Base-by-base conservation (phyloP, 1,140 invertebrate genomes). In the Caenorhabditis latens region DNA sequence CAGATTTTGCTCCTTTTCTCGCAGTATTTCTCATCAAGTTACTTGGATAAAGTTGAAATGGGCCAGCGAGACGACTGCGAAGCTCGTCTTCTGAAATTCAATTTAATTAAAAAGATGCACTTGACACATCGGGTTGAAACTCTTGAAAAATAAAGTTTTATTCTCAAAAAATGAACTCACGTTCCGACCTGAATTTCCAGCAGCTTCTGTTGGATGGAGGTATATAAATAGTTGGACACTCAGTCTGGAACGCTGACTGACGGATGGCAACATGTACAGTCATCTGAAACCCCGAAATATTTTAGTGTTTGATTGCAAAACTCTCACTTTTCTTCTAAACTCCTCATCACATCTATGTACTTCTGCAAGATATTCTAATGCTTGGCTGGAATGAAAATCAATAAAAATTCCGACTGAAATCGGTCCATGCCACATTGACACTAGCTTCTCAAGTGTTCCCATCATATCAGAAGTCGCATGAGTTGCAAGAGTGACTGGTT, bases 11-110 rank as follows among this genome's bases (percentile, higher is more conserved):
- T 43, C 65, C 65, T 43, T 46, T 43, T n/a, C 65, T n/a, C 2
- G 65, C 65, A 71, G 46, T 71, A 46, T 71, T 71, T 71, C 65
- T 71, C 65, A 71, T 71, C 19, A 71, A 21, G 11, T 43, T 43
- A 0, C 4, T 16, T 5, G 65, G 65, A n/a, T 71, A 71, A 9
- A 71, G 40, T 46, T 43, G 40, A 11, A 71, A 71, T 6, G 42
- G 19, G 8, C 42, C 42, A 5, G 13, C 40, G 19, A 71, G 43
- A 16, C 2, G 1, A 5, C 16, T 8, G 0, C 40, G 65, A 46
- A 43, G 42, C 4, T 14, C 8, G 4, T 71, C 19, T 24, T 71
- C 61, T 63, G 61, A 32, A 63, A 32, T 11, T 32, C 7, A 7
- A 32, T 32, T 32, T 32, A 32, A 32, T 32, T 32, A 32, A 32